A percentile compares a stretch with the other conserved stretches of the same genome.
These are phyloP conservation scores for Paramuricea clavata DNA, from an alignment of 92 coral and sea anemone species.

Conservation along the genomic window DNA sequence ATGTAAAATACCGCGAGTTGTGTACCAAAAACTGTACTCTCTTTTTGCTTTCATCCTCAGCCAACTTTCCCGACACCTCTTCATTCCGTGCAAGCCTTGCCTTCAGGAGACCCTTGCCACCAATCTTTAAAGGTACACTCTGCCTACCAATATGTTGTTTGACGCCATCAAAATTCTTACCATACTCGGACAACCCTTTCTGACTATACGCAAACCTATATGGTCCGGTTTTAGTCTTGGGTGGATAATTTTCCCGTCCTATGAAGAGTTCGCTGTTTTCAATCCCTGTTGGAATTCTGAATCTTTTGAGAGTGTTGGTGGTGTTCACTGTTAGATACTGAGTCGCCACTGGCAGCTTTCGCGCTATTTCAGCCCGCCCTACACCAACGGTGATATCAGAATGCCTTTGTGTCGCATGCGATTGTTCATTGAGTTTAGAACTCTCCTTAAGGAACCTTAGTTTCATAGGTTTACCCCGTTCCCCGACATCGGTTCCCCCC, in stretches of 20 bases:
- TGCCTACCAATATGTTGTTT: not conserved
- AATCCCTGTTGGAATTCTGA: not conserved
- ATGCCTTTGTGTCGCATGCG: not conserved
- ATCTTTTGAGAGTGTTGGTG: not conserved
- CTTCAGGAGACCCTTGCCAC: slow-evolving; percentile 26
- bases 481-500: not conserved
- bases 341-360: not conserved
- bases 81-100: slow-evolving; percentile 22
- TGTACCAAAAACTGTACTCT: slow-evolving; percentile 17
- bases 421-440: not conserved
- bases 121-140: not conserved
- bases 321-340: not conserved
- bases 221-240: not conserved
- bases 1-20: slow-evolving; percentile 29
- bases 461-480: slow-evolving; percentile 1
- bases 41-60: slow-evolving; percentile 10
- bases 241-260: slow-evolving; percentile 27
- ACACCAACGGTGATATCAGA: slow-evolving; percentile 15
- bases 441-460: not conserved
- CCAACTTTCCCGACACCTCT: not conserved
- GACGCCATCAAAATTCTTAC: not conserved
- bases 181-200: slow-evolving; percentile 1
- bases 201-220: slow-evolving; percentile 13
- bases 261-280: slow-evolving; percentile 8
- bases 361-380: slow-evolving; percentile 1